Base-by-base conservation (phyloP, 1,140 invertebrate species). In the Zaprionus tsacasi region DNA sequence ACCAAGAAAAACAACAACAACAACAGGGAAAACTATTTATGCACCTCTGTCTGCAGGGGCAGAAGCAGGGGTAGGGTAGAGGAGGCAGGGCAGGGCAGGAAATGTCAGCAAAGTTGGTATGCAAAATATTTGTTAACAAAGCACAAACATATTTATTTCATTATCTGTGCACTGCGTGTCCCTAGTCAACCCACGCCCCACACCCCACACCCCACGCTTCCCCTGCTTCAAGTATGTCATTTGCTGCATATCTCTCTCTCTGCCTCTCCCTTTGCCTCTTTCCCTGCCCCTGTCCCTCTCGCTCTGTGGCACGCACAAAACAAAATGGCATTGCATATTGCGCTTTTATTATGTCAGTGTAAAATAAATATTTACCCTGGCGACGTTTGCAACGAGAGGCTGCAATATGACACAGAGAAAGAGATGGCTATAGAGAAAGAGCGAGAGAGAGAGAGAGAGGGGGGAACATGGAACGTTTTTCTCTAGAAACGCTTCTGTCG, bases 91-190 rank as follows among this genome's bases (percentile, higher is more conserved):
- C 4, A n/a, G 17, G 57, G 36, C 21, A 38, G n/a, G 15, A 15
- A 13, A 25, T 45, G 52, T 33, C 63, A 65, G 63, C 35, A 25
- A 50, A 40, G 61, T 64, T 54, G 36, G 27, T 57, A 55, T 33
- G 64, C 25, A 57, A 66, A 56, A 66, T 57, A 66, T 66, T 66
- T 57, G 54, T 35, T 66, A 56, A 66, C 63, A 66, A 66, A 66
- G 54, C 54, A 56, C 63, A 66, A 65, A 66, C 63, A 66, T 43
- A 66, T 66, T 56, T 36, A 66, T 66, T 66, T 66, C 35, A 66
- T 66, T 66, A 66, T 56, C 54, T 66, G n/a, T 17, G 17, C 21
- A 57, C 45, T 12, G 45, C 25, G 52, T 30, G 12, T 30, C 36
- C n/a, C 35, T 35, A 15, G 8, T 35, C n/a, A 13, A 1, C 6